These are phyloP conservation scores for Gallinago nigripennis DNA, from an alignment of 2,797 vertebrate species.

Conservation along the genomic window DNA sequence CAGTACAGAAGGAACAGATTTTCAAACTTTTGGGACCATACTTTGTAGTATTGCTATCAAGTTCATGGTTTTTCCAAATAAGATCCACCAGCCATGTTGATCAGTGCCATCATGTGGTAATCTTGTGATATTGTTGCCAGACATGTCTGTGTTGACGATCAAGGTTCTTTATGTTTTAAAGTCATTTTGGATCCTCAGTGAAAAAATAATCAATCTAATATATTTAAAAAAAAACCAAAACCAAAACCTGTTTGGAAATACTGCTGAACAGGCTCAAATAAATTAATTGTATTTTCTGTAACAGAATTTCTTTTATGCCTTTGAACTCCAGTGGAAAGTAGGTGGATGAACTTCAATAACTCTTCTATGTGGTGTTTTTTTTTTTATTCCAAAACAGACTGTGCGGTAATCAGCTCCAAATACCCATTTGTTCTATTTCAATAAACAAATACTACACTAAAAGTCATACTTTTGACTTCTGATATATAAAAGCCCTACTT, in stretches of 20 bases:
- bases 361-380: not conserved
- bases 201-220: not conserved
- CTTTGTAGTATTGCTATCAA: not conserved
- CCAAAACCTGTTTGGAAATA: not conserved
- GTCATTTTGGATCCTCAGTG: not conserved
- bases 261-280: not conserved
- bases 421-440: not conserved
- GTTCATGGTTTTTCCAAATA: not conserved
- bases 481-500: not conserved
- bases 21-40: not conserved
- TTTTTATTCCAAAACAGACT: not conserved
- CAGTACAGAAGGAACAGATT: not conserved
- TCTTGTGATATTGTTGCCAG: not conserved
- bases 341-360: not conserved
- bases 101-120: conserved; percentile 39
- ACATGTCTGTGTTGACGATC: not conserved
- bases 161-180: not conserved
- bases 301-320: not conserved
- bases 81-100: not conserved
- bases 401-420: not conserved
- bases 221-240: not conserved
- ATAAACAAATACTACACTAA: not conserved
- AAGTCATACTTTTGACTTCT: not conserved
- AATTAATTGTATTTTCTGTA: not conserved
- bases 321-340: not conserved